Base-by-base conservation (phyloP, 2,888 invertebrate species). In the Amphipyra tragopoginis region DNA sequence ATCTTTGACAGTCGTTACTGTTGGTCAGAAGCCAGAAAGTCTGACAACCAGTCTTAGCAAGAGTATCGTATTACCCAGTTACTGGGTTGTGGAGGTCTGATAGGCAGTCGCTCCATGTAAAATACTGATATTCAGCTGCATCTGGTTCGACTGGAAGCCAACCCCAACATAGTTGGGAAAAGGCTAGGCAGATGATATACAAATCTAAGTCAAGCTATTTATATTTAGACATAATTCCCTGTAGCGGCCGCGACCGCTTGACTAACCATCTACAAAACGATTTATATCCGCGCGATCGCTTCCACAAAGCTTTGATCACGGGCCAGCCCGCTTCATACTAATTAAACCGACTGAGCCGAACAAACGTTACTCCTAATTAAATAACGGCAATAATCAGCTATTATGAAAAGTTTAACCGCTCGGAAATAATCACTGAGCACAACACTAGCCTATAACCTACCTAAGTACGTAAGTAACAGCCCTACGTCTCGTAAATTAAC, bases 221-320 rank as follows among this genome's bases (percentile, higher is more conserved):
- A 60, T 58, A 66, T 58, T 65, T 56, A 61, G 58, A 40, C 51
- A 49, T 29, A 38, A 50, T 60, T 50, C 51, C 59, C 66, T 61
- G 61, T 63, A 56, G 59, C 65, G 65, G 57, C 62, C 11, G 59
- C 54, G 61, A 8, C 50, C 65, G 69, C 66, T 65, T 57, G 58
- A 57, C 65, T 63, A 73, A 51, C 56, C 66, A 70, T 51, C 64
- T 52, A 73, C 72, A 75, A 68, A 81, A 65, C 78, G 75, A 81
- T 79, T 81, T 79, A 72, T 68, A 73, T 74, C 65, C 79, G 61
- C 73, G 69, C 67, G 81, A 81, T 82, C 77, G 80, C 81, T 59
- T 65, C 57, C 81, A 83, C 86, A 86, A 84, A 84, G 86, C 89
- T 88, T 88, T 89, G 89, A 88, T 88, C 88, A 81, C 73, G 36